Base-by-base conservation (phyloP, 2,113 vertebrate species). In the Cavia porcellus region DNA sequence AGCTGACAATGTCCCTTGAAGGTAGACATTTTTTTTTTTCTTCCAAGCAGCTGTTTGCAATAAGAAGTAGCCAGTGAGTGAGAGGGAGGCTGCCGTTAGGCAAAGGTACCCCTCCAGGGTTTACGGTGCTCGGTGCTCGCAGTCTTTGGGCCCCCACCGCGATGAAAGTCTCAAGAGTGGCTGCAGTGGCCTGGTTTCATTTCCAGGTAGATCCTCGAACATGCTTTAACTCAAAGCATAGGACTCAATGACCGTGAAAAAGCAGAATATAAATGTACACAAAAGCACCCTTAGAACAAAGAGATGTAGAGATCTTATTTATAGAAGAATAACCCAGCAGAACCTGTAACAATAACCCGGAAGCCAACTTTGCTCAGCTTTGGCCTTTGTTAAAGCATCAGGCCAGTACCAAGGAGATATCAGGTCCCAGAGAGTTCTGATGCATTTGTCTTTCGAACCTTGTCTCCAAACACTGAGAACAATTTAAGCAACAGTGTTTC, bases 31-130 rank as follows among this genome's bases (percentile, higher is more conserved):
- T 98, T 96, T 98, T 98, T 98, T 98, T 98, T 98, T 98, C 98
- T 98, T 98, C 98, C 97, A 98, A 98, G 98, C 99, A 99, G 98
- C 99, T 99, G 99, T 99, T 99, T 98, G 98, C 97, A 99, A 99
- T 99, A 99, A 99, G 98, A 98, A 98, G 98, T 98, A 94, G 98
- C 98, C 98, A 98, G 97, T 98, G 98, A 99, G 97, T 98, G 98
- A 98, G 98, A 97, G 98, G 98, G 98, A 98, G 98, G 98, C 95
- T 96, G 96, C 97, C 96, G 97, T 98, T 98, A 98, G 98, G 98
- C 25, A 97, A 98, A 98, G 98, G 98, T 98, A 98, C 98, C 97
- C 97, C 96, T 98, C 97, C 95, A 97, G 97, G 97, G 98, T 98
- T 98, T 98, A 98, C 13, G 52, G 52, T 38, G 38, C 38, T 38